phyloP scores from a whole-genome alignment of 2,797 vertebrate species.

The Parambassis ranga region DNA sequence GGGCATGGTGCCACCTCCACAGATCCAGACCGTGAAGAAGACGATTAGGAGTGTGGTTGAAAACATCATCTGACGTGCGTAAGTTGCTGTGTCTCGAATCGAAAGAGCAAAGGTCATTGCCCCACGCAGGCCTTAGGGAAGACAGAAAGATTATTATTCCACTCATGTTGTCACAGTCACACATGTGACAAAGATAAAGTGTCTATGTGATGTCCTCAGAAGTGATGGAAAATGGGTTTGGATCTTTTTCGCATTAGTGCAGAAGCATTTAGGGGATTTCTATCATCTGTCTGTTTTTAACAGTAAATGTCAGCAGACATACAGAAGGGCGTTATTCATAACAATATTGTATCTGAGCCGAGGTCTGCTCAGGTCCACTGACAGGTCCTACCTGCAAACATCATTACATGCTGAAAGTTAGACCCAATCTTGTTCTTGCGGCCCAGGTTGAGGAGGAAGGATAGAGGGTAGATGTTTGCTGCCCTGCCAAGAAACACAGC shows the following conservation, averaged over 20 bases:
- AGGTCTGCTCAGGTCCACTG: too few relatives aligned
- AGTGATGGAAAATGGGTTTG: too few relatives aligned
- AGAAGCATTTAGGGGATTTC: neutral
- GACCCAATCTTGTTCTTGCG: constrained; percentile 92
- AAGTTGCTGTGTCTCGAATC: constrained; percentile 94
- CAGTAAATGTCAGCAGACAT: neutral
- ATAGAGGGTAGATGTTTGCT: constrained; percentile 96
- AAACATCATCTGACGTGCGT: constrained; percentile 97
- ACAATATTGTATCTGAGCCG: neutral
- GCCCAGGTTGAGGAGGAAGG: constrained; percentile 94
- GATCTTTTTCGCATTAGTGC: too few relatives aligned
- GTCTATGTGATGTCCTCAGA: too few relatives aligned
- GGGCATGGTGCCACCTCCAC: constrained; percentile 92
- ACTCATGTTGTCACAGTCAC: neutral
- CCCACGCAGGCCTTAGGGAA: constrained; percentile 88
- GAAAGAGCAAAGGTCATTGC: constrained; percentile 98
- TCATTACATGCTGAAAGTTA: constrained; percentile 98
- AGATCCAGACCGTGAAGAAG: constrained; percentile 97
- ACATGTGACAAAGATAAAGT: too few relatives aligned
- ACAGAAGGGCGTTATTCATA: neutral
- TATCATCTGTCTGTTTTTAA: neutral
- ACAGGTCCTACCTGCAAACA: constrained; percentile 97
- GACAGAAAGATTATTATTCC: neutral
- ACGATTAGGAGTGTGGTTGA: constrained; percentile 94
- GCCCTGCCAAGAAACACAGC: constrained; percentile 96